phyloP scores from a whole-genome alignment of 2,797 vertebrate genomes.

The Tauraco hartlaubi region DNA sequence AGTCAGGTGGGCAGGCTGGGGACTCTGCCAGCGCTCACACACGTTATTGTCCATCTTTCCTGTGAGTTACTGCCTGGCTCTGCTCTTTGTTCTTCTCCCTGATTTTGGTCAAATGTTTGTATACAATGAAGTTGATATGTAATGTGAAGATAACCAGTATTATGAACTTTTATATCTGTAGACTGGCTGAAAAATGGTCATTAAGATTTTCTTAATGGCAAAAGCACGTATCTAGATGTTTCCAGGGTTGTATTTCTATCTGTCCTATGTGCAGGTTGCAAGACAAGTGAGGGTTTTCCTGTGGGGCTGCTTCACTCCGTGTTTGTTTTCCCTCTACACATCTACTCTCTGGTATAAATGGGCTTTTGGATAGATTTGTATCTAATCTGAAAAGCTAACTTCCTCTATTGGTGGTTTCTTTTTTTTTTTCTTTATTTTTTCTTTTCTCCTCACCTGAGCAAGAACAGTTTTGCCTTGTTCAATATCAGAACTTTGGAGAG shows the following conservation, averaged over 20 bases:
- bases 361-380: not conserved
- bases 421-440: not conserved
- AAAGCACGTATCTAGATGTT: not conserved
- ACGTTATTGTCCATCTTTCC: accelerated
- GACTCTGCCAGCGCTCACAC: not conserved
- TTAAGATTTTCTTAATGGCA: not conserved
- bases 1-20: not conserved
- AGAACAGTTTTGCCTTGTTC: not conserved
- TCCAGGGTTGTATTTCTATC: not conserved
- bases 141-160: not conserved
- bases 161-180: not conserved
- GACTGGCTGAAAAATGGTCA: not conserved
- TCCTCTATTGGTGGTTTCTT: not conserved
- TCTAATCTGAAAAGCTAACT: not conserved
- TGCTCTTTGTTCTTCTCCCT: not conserved
- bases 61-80: not conserved
- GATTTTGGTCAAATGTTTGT: not conserved
- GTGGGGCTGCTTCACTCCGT: not conserved
- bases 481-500: not conserved
- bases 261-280: not conserved
- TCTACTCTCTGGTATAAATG: not conserved
- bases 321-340: not conserved
- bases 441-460: not conserved
- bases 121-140: not conserved
- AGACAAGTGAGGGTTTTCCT: not conserved